A percentile compares a stretch with the other conserved stretches of the same genome.
phyloP scores from a whole-genome alignment of 2,888 invertebrate genomes.

The Cepaea hortensis region DNA sequence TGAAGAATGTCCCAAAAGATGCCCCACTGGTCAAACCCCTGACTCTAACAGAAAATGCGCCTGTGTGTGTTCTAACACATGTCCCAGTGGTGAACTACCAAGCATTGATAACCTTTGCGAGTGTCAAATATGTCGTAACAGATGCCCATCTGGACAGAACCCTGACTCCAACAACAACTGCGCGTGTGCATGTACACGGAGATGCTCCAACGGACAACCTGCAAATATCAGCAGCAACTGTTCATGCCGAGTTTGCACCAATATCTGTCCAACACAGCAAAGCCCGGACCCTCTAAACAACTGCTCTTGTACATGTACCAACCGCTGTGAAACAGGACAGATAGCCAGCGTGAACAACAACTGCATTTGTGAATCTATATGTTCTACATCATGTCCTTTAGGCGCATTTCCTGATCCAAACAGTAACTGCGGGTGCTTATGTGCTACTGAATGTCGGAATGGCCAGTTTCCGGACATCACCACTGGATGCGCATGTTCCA shows the following conservation, averaged over 20 bases:
- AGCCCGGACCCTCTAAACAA: background rate
- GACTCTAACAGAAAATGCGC: background rate
- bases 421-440: slow-evolving; percentile 1
- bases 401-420: background rate
- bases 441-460: background rate
- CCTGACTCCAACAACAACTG: background rate
- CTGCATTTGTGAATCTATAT: background rate
- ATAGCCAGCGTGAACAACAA: background rate
- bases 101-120: background rate
- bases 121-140: background rate
- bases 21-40: background rate
- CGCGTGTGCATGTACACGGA: background rate
- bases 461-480: background rate
- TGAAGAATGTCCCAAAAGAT: background rate
- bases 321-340: background rate
- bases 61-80: slow-evolving; percentile 14
- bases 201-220: background rate
- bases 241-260: background rate
- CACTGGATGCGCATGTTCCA: background rate
- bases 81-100: background rate
- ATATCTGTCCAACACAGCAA: background rate
- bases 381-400: background rate
- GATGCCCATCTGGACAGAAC: background rate
- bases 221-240: background rate
- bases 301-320: background rate